Conservation (phyloP, 1,140 invertebrate species). For the Calycopis cecrops region DNA sequence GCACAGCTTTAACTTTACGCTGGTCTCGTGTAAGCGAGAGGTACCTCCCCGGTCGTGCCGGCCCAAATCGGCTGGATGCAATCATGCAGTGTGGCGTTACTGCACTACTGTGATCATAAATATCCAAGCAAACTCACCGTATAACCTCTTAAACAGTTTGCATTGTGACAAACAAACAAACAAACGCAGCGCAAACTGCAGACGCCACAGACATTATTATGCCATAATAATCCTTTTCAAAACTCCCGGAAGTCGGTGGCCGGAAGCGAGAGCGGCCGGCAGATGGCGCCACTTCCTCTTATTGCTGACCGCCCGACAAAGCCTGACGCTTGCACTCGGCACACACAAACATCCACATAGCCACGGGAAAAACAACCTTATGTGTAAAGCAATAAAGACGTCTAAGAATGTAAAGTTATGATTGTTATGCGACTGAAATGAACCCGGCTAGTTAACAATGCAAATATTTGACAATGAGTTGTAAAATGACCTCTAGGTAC, state of each 20-base stretch:
- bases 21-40: no score
- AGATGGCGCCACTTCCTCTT: slow-evolving; percentile 60
- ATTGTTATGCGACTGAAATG: slow-evolving; percentile 43
- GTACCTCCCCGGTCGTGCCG: no score
- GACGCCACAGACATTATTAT: slow-evolving; percentile 33
- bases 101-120: no score
- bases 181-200: background rate
- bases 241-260: slow-evolving; percentile 49
- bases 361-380: slow-evolving; percentile 28
- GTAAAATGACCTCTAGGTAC: slow-evolving; percentile 8
- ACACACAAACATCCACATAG: slow-evolving; percentile 19
- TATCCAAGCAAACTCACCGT: no score
- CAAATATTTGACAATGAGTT: slow-evolving; percentile 30
- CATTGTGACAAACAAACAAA: background rate
- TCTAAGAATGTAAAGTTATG: slow-evolving; percentile 17
- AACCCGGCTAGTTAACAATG: slow-evolving; percentile 57
- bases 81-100: no score
- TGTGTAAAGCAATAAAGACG: slow-evolving; percentile 11
- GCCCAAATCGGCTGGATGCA: no score
- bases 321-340: slow-evolving; percentile 40
- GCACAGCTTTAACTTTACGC: no score
- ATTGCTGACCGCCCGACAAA: slow-evolving; percentile 59
- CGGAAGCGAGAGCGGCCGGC: slow-evolving; percentile 45
- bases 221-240: slow-evolving; percentile 52
- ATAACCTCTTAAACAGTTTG: no score